Evolutionary conservation across 2,888 invertebrate genomes (phyloP), one percentile per base, ranked within the genome.

Genomic region (Pyrochroa serraticornis): DNA sequence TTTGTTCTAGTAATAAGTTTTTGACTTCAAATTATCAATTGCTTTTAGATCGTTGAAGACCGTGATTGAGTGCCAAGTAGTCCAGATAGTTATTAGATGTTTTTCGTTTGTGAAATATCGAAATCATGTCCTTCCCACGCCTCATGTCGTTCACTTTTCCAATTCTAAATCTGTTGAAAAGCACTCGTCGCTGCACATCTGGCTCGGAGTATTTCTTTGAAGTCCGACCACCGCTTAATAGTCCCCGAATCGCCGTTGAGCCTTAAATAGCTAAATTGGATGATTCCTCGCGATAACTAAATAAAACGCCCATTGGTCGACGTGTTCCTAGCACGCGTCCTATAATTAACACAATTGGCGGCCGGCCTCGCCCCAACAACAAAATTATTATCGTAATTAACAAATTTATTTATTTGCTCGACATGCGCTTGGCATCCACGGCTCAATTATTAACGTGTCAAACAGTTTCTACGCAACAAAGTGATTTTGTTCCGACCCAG

Each of bases 111-210:
- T 14, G 42, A 51, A 43, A 43, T 51, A 42, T 51, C 13, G 37
- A 37, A 38, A 37, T 5, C 49, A 41, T 38, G 31, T 48, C 42
- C 46, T 42, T n/a, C 52, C 52, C 44, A 52, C 52, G 45, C 44
- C 32, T n/a, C 44, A 33, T 44, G 51, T 52, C 52, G 45, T 45
- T 52, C 44, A 52, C 52, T 52, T 33, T 52, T 52, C 22, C 22
- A 22, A 5, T 22, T 22, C 52, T 44, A 45, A 32, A 45, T 52
- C 38, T 33, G 43, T 36, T 31, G 36, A 10, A 41, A 49, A 49
- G 39, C 41, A 49, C 33, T 30, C 30, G 12, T 48, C 33, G 38
- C 39, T 39, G 10, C 35, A 44, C 51, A 51, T 51, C 51, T 51
- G 51, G 37, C 14, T 43, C 12, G 43, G 37, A 31, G 13, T 22